A percentile compares a stretch with the other conserved stretches of the same genome.
phyloP scores from a whole-genome alignment of 2,113 vertebrate genomes.

The Aramus guarauna region DNA sequence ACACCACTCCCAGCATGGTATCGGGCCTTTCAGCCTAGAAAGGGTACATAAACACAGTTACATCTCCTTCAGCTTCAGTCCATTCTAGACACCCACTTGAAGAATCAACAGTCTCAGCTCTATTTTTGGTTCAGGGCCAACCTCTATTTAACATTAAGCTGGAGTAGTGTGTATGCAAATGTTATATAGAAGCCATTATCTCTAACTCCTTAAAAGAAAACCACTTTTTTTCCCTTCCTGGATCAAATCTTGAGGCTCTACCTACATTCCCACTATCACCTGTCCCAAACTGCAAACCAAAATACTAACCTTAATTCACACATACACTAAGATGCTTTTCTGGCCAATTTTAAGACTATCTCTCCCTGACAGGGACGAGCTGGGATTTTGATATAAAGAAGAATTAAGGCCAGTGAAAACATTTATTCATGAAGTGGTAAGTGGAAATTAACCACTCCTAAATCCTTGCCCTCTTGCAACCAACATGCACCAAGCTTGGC shows the following conservation, averaged over 20 bases:
- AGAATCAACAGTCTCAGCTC: neutral
- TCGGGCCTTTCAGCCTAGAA: constrained; percentile 93
- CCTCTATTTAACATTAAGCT: neutral
- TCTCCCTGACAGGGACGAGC: neutral
- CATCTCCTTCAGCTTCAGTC: neutral
- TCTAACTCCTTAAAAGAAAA: neutral
- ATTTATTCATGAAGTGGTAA: neutral
- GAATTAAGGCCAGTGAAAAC: neutral
- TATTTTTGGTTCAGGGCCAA: neutral
- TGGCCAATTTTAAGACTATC: neutral
- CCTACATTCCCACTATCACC: neutral
- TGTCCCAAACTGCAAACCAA: neutral
- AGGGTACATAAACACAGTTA: neutral
- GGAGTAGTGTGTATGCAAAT: neutral
- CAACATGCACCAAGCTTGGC: neutral
- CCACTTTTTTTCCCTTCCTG: neutral
- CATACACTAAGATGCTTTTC: neutral
- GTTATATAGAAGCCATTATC: neutral
- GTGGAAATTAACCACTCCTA: neutral
- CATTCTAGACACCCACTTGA: neutral
- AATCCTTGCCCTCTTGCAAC: neutral
- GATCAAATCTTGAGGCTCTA: neutral
- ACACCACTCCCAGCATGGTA: constrained; percentile 95
- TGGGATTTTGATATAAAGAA: neutral
- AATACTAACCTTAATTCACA: neutral